These are phyloP conservation scores for Chlorocebus sabaeus DNA, from an alignment of 2,113 vertebrate genomes.

Conservation along the genomic window DNA sequence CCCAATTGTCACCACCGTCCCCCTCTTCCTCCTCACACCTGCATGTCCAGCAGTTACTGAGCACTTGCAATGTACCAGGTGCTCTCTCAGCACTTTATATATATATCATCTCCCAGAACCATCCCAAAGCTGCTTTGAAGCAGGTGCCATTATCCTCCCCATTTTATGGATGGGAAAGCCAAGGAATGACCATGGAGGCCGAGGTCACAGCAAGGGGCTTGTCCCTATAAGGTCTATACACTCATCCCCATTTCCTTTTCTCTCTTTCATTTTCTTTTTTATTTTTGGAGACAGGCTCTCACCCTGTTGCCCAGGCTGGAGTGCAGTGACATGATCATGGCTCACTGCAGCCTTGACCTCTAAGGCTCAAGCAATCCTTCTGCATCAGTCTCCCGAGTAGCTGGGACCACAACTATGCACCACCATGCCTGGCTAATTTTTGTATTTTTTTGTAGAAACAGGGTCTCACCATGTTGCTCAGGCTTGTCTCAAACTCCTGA, in stretches of 20 bases:
- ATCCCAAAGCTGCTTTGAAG: background rate
- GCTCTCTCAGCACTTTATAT: accelerated
- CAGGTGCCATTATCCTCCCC: background rate
- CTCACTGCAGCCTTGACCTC: too few species aligned
- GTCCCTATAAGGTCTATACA: background rate
- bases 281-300: too few species aligned
- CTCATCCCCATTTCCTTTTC: background rate
- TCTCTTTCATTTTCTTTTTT: too few species aligned
- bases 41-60: accelerated
- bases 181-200: background rate
- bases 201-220: background rate
- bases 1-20: accelerated
- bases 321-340: too few species aligned
- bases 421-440: too few species aligned
- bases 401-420: too few species aligned
- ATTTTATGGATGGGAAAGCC: background rate
- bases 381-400: too few species aligned
- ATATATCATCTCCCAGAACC: accelerated
- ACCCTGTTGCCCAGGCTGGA: too few species aligned
- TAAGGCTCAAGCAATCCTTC: too few species aligned
- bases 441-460: too few species aligned
- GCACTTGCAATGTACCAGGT: accelerated
- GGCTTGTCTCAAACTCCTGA: too few species aligned
- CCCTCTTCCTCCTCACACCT: background rate
- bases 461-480: too few species aligned